phyloP scores from a whole-genome alignment of 2,113 vertebrate genomes.

The Dipodomys ordii region DNA sequence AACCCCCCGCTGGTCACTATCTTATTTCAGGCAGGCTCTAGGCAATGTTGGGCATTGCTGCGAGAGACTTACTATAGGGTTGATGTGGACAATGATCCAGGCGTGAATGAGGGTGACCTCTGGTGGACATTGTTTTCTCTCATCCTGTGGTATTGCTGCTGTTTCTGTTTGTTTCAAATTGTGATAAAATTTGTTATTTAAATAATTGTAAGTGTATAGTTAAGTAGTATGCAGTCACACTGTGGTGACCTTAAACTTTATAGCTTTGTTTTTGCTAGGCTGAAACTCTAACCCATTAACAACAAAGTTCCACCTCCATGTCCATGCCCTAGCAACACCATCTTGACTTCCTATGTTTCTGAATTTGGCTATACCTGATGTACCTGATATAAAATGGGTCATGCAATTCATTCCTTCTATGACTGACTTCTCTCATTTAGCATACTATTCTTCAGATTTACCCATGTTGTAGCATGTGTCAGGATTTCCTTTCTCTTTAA shows the following conservation, averaged over 20 bases:
- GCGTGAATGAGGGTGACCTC: conserved; percentile 29
- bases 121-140: conserved; percentile 3
- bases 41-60: not conserved
- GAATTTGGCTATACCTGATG: not conserved
- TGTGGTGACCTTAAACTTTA: not conserved
- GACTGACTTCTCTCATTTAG: not conserved
- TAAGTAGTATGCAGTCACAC: not conserved
- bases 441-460: not conserved
- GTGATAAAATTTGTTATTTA: not conserved
- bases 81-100: not conserved
- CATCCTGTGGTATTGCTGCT: not conserved
- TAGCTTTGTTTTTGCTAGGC: not conserved
- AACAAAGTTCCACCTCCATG: not conserved
- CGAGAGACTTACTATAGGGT: not conserved
- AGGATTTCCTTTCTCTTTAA: conserved; percentile 24
- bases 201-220: not conserved
- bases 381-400: not conserved
- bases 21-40: not conserved
- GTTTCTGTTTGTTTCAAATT: not conserved
- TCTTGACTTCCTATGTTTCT: not conserved
- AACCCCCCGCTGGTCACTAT: not conserved
- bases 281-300: not conserved
- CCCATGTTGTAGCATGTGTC: not conserved
- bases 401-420: not conserved
- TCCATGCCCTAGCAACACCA: not conserved